These are phyloP conservation scores for Gymnosoma rotundatum DNA, from an alignment of 2,888 invertebrate genomes.

Conservation along the genomic window DNA sequence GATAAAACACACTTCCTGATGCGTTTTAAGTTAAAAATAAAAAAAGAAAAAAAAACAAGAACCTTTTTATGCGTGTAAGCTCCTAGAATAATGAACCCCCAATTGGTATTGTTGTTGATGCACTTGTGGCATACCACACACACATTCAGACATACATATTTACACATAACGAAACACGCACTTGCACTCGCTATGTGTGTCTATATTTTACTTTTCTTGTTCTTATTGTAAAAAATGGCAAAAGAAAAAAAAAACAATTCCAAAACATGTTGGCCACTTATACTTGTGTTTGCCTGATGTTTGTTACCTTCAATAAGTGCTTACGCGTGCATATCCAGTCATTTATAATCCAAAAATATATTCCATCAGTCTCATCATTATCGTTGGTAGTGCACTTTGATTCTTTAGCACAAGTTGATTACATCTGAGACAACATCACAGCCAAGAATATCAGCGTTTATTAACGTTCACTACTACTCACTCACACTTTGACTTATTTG, in stretches of 20 bases:
- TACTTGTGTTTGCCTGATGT: constrained; percentile 62
- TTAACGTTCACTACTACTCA: constrained; percentile 34
- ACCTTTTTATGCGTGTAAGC: constrained; percentile 20
- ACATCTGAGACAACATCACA: constrained; percentile 37
- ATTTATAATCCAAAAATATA: constrained; percentile 59
- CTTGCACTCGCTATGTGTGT: constrained; percentile 34
- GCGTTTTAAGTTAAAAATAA: constrained; percentile 23
- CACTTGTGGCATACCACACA: constrained; percentile 28
- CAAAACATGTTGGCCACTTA: constrained; percentile 65
- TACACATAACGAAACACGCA: constrained; percentile 42
- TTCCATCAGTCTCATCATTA: constrained; percentile 27
- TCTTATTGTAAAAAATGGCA: constrained; percentile 6
- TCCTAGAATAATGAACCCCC: constrained; percentile 51
- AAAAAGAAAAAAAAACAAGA: background rate
- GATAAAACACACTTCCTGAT: constrained; percentile 71
- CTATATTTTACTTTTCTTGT: background rate
- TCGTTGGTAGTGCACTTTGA: constrained; percentile 15
- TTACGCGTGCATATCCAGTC: constrained; percentile 65
- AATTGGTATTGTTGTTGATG: constrained; percentile 29
- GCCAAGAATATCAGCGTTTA: constrained; percentile 45
- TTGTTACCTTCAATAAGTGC: constrained; percentile 66
- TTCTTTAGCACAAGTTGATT: constrained; percentile 41
- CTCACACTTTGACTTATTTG: constrained; percentile 15
- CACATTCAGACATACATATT: constrained; percentile 20
- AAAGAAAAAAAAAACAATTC: background rate